Evolutionary conservation across 2,888 invertebrate genomes (phyloP).

Genomic region (Blastobasis adustella): DNA sequence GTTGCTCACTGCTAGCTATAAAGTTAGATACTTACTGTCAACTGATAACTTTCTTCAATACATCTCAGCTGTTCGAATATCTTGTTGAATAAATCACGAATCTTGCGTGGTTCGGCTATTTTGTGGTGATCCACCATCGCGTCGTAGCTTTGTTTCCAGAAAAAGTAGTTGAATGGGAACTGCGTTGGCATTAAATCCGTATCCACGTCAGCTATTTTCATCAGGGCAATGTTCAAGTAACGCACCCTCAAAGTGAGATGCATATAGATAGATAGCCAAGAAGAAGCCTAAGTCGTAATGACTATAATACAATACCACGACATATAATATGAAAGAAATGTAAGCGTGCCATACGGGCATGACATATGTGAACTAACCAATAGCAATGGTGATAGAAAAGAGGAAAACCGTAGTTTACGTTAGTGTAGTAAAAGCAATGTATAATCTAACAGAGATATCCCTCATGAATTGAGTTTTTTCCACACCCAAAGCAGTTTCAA

Average conservation of each 20-base stretch:
- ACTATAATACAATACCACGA: slow-evolving; percentile 29
- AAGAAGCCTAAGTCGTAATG: slow-evolving; percentile 35
- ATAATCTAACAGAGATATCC: slow-evolving; percentile 21
- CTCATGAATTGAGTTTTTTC: slow-evolving; percentile 49
- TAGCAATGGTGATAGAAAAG: no score
- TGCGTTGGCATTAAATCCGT: slow-evolving; percentile 35
- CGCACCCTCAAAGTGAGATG: slow-evolving; percentile 33
- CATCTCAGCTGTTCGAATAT: slow-evolving; percentile 29
- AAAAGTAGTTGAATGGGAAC: slow-evolving; percentile 29
- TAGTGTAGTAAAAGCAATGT: slow-evolving; percentile 12
- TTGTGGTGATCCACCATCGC: slow-evolving; percentile 32
- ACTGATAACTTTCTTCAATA: slow-evolving; percentile 28
- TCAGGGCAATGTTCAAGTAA: slow-evolving; percentile 45
- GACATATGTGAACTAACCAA: no score
- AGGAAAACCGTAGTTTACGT: not conserved
- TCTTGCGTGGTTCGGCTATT: slow-evolving; percentile 24
- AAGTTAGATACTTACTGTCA: slow-evolving; percentile 31
- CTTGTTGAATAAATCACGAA: slow-evolving; percentile 27
- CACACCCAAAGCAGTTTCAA: slow-evolving; percentile 39
- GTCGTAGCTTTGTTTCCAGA: slow-evolving; percentile 40
- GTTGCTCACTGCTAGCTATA: not conserved
- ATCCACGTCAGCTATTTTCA: slow-evolving; percentile 36
- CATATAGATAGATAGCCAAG: slow-evolving; percentile 19
- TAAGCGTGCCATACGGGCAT: no score
- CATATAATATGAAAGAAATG: slow-evolving; percentile 13